Evolutionary conservation across 2,888 invertebrate species (phyloP).

Genomic region (Polydrusus tereticollis): DNA sequence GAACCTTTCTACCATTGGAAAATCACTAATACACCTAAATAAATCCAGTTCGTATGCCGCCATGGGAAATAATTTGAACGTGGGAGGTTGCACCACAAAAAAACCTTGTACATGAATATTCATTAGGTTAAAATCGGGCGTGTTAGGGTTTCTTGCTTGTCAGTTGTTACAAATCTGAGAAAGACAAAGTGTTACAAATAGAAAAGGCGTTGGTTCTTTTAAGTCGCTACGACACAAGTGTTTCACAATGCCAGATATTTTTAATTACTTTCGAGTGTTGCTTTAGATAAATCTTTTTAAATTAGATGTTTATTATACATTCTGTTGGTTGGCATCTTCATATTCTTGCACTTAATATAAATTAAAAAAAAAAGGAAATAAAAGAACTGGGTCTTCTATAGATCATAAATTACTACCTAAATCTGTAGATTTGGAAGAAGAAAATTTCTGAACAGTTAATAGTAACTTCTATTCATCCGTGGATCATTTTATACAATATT

Average conservation of each 20-base stretch:
- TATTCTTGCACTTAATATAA: no score
- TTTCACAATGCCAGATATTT: constrained; percentile 5
- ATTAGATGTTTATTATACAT: constrained; percentile 2
- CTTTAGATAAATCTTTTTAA: constrained; percentile 13
- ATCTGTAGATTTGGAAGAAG: no score
- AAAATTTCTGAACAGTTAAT: no score
- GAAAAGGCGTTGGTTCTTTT: constrained; percentile 24
- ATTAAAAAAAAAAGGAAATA: no score
- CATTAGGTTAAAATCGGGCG: constrained; percentile 34
- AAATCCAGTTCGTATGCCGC: not conserved
- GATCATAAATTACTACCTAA: no score
- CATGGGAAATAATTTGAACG: constrained; percentile 34
- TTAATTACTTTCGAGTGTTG: constrained; percentile 26
- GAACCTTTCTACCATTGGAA: no score
- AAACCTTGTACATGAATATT: constrained; percentile 41
- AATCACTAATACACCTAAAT: not conserved
- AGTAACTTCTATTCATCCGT: no score
- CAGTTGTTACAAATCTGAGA: constrained; percentile 43
- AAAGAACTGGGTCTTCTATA: no score
- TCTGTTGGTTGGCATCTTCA: no score
- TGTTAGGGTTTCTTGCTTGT: constrained; percentile 39
- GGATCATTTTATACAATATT: no score
- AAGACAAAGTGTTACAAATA: constrained; percentile 45
- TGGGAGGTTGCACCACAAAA: constrained; percentile 39
- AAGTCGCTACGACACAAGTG: constrained; percentile 17